Percentiles rank a stretch among this genome's conserved stretches.
phyloP scores from a whole-genome alignment of 2,888 invertebrate species.

The Eupithecia tripunctaria region DNA sequence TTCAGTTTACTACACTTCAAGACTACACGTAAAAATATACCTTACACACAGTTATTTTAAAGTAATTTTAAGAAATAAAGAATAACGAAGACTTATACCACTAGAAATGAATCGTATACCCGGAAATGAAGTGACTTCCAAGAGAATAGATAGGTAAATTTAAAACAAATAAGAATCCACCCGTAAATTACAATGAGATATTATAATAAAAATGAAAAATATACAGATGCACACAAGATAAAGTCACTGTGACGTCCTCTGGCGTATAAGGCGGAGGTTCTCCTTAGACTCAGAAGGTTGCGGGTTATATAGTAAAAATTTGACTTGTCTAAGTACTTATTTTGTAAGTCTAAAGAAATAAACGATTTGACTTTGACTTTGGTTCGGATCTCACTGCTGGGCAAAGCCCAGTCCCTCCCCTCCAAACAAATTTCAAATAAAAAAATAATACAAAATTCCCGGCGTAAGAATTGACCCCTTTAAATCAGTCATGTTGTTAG shows the following conservation, averaged over 20 bases:
- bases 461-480: no score
- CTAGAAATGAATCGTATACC: not conserved
- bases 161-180: not conserved
- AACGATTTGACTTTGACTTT: no score
- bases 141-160: not conserved
- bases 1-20: no score
- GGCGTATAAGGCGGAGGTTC: not conserved
- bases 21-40: constrained; percentile 38
- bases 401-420: no score
- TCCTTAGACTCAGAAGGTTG: not conserved
- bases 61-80: not conserved
- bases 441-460: no score
- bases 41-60: not conserved
- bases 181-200: not conserved
- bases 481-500: no score
- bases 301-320: no score
- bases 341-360: not conserved
- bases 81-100: not conserved
- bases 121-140: not conserved
- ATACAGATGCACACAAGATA: not conserved
- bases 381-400: no score
- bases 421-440: no score
- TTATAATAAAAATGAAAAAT: not conserved
- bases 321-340: no score
- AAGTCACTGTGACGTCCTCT: not conserved